Evolutionary conservation across 2,888 invertebrate genomes (phyloP), one percentile per base, ranked within the genome.

Genomic region (Cotesia congregata): DNA sequence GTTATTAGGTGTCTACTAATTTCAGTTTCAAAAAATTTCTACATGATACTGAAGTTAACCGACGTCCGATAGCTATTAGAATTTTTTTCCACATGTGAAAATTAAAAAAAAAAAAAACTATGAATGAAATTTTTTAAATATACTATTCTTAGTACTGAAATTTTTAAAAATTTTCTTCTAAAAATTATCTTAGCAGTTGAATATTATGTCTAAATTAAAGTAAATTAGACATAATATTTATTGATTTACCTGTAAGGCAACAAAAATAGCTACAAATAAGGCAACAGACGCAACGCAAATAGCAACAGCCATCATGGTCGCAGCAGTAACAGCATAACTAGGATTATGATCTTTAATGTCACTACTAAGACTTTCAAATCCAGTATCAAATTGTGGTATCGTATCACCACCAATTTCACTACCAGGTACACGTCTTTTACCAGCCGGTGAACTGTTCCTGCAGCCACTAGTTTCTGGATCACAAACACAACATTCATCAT

Each of bases 391-490:
- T 67, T 80, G 79, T 17, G 81, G 78, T 39, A 83, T 78, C 5
- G 82, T 75, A 77, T 85, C 83, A 40, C 85, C 83, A 5, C 86
- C 82, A 5, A 88, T 86, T 75, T 88, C 91, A 84, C 92, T 92
- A 76, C 92, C 92, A 1, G 94, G 93, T 80, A 94, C 94, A 78
- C 94, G 92, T 3, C 95, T 91, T 87, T 95, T 95, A 38, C 94
- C 95, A 73, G 94, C 94, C 74, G 94, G 93, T 1, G 94, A 94
- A 9, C 93, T 92, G 88, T 93, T 94, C 86, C 93, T 93, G 86
- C 95, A 95, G 83, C 94, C 94, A 81, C 94, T 94, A 76, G 93
- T 93, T 77, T 93, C 93, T 40, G 92, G 92, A 85, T 94, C 93
- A 86, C 95, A 95, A 82, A 92, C 92, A 84, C 95, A 95, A 85